phyloP scores from a whole-genome alignment of 2,888 invertebrate genomes.

The Aspidiotus destructor region DNA sequence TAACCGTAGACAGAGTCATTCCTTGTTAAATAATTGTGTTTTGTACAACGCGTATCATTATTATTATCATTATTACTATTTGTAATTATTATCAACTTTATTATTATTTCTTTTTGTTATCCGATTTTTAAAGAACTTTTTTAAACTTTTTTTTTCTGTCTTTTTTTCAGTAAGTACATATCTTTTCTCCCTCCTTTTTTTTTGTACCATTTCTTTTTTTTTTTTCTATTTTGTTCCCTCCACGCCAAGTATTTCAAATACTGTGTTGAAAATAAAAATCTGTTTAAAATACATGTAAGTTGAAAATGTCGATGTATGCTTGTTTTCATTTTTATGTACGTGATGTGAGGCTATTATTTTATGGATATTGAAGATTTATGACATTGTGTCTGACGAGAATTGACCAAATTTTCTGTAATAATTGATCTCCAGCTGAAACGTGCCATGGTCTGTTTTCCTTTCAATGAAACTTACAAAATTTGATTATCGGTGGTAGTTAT shows the following conservation, averaged over 20 bases:
- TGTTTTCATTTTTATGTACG: neutral
- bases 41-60: constrained; percentile 16
- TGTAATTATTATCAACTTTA: constrained; percentile 13
- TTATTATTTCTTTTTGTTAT: constrained; percentile 9
- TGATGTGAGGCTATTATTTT: neutral
- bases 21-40: constrained; percentile 27
- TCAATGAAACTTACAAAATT: too few relatives aligned
- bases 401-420: too few relatives aligned
- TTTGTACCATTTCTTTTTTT: constrained; percentile 29
- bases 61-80: constrained; percentile 20
- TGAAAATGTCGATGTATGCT: constrained; percentile 2
- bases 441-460: too few relatives aligned
- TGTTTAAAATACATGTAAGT: constrained; percentile 28
- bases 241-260: constrained; percentile 19
- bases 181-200: constrained; percentile 12
- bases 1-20: constrained; percentile 30
- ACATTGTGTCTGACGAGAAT: too few relatives aligned
- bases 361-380: too few relatives aligned
- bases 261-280: constrained; percentile 20
- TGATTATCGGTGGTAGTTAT: too few relatives aligned
- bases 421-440: too few relatives aligned
- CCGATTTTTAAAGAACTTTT: constrained; percentile 6
- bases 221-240: constrained; percentile 16
- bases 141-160: constrained; percentile 18
- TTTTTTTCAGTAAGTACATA: constrained; percentile 9